Conservation (phyloP, 2,797 vertebrate species). For the Danio choprae region DNA sequence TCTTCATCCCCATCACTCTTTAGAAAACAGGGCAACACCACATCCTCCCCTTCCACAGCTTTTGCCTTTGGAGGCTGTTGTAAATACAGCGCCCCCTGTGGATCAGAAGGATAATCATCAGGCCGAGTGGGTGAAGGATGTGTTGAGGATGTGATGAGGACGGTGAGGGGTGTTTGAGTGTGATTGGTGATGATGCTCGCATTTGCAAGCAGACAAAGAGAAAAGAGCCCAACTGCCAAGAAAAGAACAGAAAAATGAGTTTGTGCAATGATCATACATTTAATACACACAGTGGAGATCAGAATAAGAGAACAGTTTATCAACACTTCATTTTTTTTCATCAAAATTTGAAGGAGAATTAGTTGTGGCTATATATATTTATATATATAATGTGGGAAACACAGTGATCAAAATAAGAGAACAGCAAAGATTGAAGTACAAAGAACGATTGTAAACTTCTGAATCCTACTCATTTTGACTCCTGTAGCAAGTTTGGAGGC, state of each 20-base stretch:
- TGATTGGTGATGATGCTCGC: neutral
- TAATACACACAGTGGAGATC: neutral
- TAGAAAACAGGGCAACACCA: conserved; percentile 68
- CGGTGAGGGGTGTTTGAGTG: neutral
- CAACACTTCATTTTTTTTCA: too few species aligned
- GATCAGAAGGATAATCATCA: neutral
- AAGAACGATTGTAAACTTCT: too few species aligned
- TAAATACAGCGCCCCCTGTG: conserved; percentile 12
- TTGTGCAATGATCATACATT: neutral
- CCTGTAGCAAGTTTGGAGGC: too few species aligned
- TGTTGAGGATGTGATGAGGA: neutral
- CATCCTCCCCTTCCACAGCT: conserved; percentile 71
- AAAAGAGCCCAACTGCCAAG: conserved; percentile 30
- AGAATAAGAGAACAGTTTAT: too few species aligned
- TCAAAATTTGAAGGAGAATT: too few species aligned
- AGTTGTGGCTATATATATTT: too few species aligned
- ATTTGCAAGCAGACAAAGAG: conserved; percentile 28
- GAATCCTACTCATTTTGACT: too few species aligned
- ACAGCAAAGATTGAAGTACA: too few species aligned
- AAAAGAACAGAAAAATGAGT: neutral
- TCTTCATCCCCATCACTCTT: conserved; percentile 46
- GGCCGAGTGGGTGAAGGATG: neutral
- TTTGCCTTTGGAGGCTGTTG: conserved; percentile 71
- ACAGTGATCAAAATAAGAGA: too few species aligned
- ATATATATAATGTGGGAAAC: too few species aligned